phyloP scores from a whole-genome alignment of 2,113 vertebrate genomes.

The Channa maculata region DNA sequence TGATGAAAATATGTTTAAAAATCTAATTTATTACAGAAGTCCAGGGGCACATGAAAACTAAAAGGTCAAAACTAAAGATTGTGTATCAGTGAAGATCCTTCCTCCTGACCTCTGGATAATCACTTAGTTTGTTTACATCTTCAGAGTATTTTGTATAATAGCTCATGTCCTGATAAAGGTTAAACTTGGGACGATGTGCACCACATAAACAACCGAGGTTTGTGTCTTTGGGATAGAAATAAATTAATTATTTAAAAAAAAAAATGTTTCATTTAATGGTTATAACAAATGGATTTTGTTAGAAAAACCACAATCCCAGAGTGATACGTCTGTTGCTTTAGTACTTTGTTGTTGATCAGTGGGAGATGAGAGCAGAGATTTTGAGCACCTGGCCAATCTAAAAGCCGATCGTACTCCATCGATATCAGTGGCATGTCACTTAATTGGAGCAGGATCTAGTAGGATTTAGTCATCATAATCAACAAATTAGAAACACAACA shows the following conservation, averaged over 20 bases:
- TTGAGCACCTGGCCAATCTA: conserved; percentile 37
- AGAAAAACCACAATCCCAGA: neutral
- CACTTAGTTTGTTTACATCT: neutral
- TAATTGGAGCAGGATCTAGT: conserved; percentile 11
- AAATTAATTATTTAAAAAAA: neutral
- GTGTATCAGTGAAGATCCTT: conserved; percentile 20
- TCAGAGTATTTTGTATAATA: conserved; percentile 3
- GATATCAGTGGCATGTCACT: conserved; percentile 20
- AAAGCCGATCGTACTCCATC: neutral
- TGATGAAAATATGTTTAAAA: neutral
- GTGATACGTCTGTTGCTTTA: neutral
- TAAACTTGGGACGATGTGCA: neutral
- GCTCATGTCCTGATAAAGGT: neutral
- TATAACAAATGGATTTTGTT: neutral
- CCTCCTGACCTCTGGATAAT: conserved; percentile 7
- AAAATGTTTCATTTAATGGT: too few relatives aligned
- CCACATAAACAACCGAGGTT: neutral
- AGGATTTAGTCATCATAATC: conserved; percentile 37
- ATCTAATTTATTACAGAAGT: conserved; percentile 3
- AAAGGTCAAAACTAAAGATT: conserved; percentile 39
- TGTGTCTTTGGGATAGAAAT: neutral
- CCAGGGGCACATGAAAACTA: conserved; percentile 2
- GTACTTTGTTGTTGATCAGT: neutral
- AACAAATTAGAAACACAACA: conserved; percentile 45
- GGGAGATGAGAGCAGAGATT: neutral